phyloP scores from a whole-genome alignment of 2,888 invertebrate genomes.

The Sceliomorpha sp. region DNA sequence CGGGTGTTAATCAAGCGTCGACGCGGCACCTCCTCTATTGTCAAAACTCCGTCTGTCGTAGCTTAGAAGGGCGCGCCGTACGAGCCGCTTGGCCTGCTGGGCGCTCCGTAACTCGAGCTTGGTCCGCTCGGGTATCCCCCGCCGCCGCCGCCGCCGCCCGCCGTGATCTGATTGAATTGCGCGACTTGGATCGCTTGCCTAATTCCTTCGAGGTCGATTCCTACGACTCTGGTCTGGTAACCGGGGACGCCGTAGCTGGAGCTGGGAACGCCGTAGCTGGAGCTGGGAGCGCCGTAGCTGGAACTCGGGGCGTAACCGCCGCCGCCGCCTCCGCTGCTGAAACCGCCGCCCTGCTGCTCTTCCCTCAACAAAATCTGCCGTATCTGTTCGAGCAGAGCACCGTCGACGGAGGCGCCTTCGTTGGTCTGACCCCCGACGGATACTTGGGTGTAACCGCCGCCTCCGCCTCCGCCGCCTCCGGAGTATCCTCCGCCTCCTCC shows the following conservation, averaged over 20 bases:
- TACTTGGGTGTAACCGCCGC: slow-evolving; percentile 88
- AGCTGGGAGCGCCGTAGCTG: slow-evolving; percentile 81
- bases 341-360: slow-evolving; percentile 83
- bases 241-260: slow-evolving; percentile 85
- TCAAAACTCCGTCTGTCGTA: too few species aligned
- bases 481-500: slow-evolving; percentile 83
- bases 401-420: slow-evolving; percentile 91
- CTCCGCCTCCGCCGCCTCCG: slow-evolving; percentile 81
- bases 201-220: slow-evolving; percentile 91
- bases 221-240: slow-evolving; percentile 85
- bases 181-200: slow-evolving; percentile 94
- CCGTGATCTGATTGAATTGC: slow-evolving; percentile 87
- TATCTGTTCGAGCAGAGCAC: slow-evolving; percentile 90
- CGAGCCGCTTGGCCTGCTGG: slow-evolving; percentile 82
- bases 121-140: slow-evolving; percentile 80
- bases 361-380: slow-evolving; percentile 92
- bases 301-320: slow-evolving; percentile 78
- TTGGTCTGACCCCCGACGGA: slow-evolving; percentile 90
- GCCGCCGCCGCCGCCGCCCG: slow-evolving; percentile 81
- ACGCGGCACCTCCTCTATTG: slow-evolving; percentile 19
- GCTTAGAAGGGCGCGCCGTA: slow-evolving; percentile 60
- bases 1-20: slow-evolving; percentile 7
- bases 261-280: slow-evolving; percentile 83
- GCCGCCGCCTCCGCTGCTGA: slow-evolving; percentile 79
- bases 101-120: slow-evolving; percentile 80